Evolutionary conservation across 2,113 vertebrate genomes (phyloP), one percentile per base, ranked within the genome.

Genomic region (Fulmarus glacialis): DNA sequence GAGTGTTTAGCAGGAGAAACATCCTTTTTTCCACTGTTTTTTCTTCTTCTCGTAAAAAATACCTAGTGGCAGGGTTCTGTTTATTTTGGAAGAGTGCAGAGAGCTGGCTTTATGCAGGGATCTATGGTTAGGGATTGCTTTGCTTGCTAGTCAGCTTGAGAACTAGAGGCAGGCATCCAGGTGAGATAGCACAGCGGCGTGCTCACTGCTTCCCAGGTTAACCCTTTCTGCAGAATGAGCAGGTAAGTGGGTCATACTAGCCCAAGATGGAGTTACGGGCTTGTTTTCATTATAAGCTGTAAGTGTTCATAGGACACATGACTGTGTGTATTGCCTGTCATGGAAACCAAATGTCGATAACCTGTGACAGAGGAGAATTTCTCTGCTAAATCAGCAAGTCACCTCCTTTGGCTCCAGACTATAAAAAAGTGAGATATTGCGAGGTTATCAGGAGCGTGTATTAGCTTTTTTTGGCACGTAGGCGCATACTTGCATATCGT

Each of bases 61-160:
- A 83, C 15, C 47, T 85, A 71, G 17, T 87, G 66, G 20, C 62
- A 42, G 38, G 15, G 7, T 74, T 91, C 29, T 90, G 1, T 87
- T 95, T 93, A n/a, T 82, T 93, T 87, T 91, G 77, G 52, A 94
- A 58, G 30, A 45, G 14, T 53, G n/a, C 50, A 8, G 0, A 60
- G 40, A 64, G 27, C 62, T 70, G 77, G 40, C 15, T 85, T 15
- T 81, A 17, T 16, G 13, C 5, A 27, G 42, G 22, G 26, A 56
- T 71, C 30, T 63, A 0, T 67, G 43, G 38, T 50, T n/a, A 42
- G 56, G 56, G 20, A 23, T 92, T 53, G 56, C 53, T 75, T 84
- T 87, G 62, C 78, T 84, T 87, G 62, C 78, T 59, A 74, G 72
- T 72, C 55, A 74, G 42, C 72, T 82, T 87, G 62, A 81, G 71